Evolutionary conservation across 2,113 vertebrate genomes (phyloP).

Genomic region (Caranx ignobilis): DNA sequence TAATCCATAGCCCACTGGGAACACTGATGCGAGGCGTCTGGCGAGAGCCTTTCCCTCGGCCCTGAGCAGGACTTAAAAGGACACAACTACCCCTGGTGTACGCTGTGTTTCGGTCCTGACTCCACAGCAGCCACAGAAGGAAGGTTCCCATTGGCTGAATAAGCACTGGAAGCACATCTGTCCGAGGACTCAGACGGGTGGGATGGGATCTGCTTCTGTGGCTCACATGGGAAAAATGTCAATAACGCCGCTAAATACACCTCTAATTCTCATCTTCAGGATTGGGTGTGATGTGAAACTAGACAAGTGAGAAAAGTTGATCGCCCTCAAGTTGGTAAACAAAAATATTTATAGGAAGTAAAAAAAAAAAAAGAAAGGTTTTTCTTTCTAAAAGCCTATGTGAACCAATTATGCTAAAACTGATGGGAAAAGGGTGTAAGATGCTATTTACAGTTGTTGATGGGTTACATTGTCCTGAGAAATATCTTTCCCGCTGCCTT

Average conservation of each 20-base stretch:
- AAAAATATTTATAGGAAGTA: conserved; percentile 36
- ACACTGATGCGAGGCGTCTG: conserved; percentile 72
- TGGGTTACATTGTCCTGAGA: conserved; percentile 76
- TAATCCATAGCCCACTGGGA: conserved; percentile 81
- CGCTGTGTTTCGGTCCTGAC: conserved; percentile 69
- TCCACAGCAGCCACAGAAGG: conserved; percentile 75
- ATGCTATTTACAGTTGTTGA: conserved; percentile 44
- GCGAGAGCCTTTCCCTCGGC: conserved; percentile 68
- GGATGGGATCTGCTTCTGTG: conserved; percentile 63
- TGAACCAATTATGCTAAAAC: conserved; percentile 38
- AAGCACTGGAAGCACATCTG: conserved; percentile 62
- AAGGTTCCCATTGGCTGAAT: conserved; percentile 72
- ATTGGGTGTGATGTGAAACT: conserved; percentile 76
- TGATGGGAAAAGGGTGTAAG: conserved; percentile 49
- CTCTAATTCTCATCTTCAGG: conserved; percentile 61
- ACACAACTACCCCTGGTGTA: conserved; percentile 70
- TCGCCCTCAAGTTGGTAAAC: conserved; percentile 54
- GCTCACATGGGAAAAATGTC: conserved; percentile 72
- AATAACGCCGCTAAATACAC: conserved; percentile 69
- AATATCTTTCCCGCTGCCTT: conserved; percentile 82
- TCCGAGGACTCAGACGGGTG: conserved; percentile 65
- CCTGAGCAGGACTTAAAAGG: conserved; percentile 76
- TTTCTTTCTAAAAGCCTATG: conserved; percentile 23
- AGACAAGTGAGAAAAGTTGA: conserved; percentile 44
- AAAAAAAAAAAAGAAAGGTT: neutral